phyloP scores from a whole-genome alignment of 2,888 invertebrate genomes.

The Fragum whitleyi region DNA sequence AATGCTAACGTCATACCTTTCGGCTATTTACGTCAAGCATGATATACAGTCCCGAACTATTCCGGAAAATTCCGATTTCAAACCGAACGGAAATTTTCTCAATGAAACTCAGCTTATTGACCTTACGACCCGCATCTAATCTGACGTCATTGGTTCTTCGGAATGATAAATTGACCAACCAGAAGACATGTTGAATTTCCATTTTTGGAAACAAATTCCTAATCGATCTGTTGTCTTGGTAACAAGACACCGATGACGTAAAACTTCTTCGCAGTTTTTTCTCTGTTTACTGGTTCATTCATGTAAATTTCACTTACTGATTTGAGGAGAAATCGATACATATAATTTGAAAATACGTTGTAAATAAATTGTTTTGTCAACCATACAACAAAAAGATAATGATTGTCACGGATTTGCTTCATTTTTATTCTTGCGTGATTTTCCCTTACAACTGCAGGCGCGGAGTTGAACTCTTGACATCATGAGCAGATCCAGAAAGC shows the following conservation, averaged over 20 bases:
- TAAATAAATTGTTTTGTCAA: no score
- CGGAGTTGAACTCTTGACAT: no score
- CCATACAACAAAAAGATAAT: no score
- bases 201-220: conserved; percentile 61
- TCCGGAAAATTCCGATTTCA: background rate
- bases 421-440: no score
- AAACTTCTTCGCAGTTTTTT: background rate
- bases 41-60: background rate
- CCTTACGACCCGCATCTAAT: background rate
- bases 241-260: conserved; percentile 44
- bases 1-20: background rate
- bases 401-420: no score
- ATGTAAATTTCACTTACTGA: no score
- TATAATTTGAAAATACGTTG: no score
- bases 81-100: conserved; percentile 4
- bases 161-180: conserved; percentile 21
- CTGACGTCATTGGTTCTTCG: conserved; percentile 19
- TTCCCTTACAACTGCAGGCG: no score
- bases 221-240: conserved; percentile 58
- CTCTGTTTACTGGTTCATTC: conserved; percentile 15
- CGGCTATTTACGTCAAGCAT: conserved; percentile 20
- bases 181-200: conserved; percentile 38
- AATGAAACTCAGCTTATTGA: background rate
- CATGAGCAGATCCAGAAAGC: no score
- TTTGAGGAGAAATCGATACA: no score